Conservation (phyloP, 2,888 invertebrate genomes). For the Meteorus cinctellus region DNA sequence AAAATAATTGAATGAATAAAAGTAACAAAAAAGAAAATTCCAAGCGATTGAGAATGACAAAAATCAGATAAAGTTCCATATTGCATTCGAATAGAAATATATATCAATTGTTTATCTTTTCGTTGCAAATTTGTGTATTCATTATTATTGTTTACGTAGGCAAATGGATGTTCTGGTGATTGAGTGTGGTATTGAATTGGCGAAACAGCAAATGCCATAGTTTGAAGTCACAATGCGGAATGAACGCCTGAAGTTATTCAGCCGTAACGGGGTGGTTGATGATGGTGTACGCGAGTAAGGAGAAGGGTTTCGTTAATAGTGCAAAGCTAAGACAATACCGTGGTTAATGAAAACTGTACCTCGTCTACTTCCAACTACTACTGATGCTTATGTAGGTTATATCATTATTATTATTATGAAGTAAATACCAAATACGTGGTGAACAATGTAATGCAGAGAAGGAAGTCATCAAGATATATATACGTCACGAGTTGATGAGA, state of each 20-base stretch:
- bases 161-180: neutral
- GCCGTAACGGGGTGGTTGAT: slow-evolving; percentile 2
- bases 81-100: neutral
- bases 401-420: slow-evolving; percentile 22
- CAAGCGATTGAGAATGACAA: neutral
- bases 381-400: slow-evolving; percentile 31
- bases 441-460: slow-evolving; percentile 66
- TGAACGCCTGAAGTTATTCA: slow-evolving; percentile 44
- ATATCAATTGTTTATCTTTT: neutral
- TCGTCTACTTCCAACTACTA: slow-evolving; percentile 36
- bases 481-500: slow-evolving; percentile 7
- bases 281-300: neutral
- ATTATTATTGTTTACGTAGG: neutral
- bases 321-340: slow-evolving; percentile 38
- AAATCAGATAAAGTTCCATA: neutral
- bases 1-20: neutral
- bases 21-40: neutral
- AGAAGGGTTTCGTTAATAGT: slow-evolving; percentile 30
- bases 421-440: slow-evolving; percentile 67
- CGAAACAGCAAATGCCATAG: slow-evolving; percentile 48
- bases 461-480: slow-evolving; percentile 45
- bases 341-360: slow-evolving; percentile 34
- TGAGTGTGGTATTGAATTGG: slow-evolving; percentile 50
- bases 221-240: slow-evolving; percentile 63
- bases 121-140: neutral